Base-by-base conservation (phyloP, 2,888 invertebrate genomes). In the Notodonta dromedarius region DNA sequence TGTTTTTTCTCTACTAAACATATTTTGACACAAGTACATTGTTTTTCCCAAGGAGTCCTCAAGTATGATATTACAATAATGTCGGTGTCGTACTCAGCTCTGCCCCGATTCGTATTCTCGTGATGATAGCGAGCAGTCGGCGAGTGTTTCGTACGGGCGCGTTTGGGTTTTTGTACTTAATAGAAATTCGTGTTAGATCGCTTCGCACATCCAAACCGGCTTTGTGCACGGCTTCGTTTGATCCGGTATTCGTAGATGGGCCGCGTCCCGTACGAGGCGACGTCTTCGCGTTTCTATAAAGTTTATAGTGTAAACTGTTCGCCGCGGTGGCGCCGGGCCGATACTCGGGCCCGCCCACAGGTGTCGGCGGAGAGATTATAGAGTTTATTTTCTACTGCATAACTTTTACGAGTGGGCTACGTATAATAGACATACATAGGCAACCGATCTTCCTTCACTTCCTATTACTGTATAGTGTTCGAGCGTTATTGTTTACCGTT, bases 351-450 rank as follows among this genome's bases (percentile, higher is more conserved):
- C 7, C 35, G 35, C 62, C 58, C 62, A 63, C 60, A 9, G 42
- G 60, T 24, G 24, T 59, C 65, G 77, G 77, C 71, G 77, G 70
- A 76, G 77, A 76, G 79, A 68, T 78, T 73, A 69, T 69, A 74
- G 39, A 52, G 61, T 77, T 62, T 62, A 73, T 73, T 73, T 65
- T 69, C 66, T 70, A 77, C 77, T 78, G 79, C 76, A 67, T 76
- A 70, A 82, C 80, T 78, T 79, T 78, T 71, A 79, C 83, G 76
- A 79, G 85, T 86, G 79, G 86, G 85, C 87, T 86, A 87, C 85
- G 85, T 82, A 71, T 80, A 76, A 84, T 87, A 88, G 86, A 87
- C 83, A 82, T 79, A 82, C 83, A 82, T 79, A 82, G 77, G 77
- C 69, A 68, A 80, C 73, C 59, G 82, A 74, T 81, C 79, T 86